These are phyloP conservation scores for Coremacera marginata DNA, from an alignment of 2,888 invertebrate genomes.

Conservation along the genomic window DNA sequence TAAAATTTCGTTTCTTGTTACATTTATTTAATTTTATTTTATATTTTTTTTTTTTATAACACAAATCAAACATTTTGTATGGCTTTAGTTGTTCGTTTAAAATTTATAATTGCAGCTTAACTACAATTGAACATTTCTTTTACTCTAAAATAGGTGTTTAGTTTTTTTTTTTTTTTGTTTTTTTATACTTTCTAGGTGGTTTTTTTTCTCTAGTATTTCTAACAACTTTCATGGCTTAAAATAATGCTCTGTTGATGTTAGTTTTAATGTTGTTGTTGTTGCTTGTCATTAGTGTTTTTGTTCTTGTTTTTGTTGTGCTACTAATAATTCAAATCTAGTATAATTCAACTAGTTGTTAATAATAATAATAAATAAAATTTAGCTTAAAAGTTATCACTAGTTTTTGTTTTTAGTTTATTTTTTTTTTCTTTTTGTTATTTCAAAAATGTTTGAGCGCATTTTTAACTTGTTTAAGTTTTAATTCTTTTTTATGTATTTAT, in stretches of 20 bases:
- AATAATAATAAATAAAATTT: neutral
- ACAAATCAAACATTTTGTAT: neutral
- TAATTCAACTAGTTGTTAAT: conserved; percentile 5
- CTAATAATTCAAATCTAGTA: neutral
- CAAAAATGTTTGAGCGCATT: neutral
- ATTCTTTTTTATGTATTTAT: neutral
- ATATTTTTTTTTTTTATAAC: neutral
- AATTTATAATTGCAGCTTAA: neutral
- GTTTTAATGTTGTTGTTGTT: conserved; percentile 3
- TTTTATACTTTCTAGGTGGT: neutral
- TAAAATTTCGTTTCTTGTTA: conserved; percentile 1
- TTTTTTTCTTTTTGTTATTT: neutral
- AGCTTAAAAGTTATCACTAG: conserved; percentile 26
- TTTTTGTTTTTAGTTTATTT: neutral
- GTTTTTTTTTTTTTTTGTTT: neutral
- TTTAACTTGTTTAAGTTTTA: neutral
- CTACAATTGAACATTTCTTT: neutral
- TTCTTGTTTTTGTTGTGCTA: neutral
- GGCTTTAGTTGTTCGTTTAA: neutral
- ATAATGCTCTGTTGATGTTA: neutral
- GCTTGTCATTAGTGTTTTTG: neutral
- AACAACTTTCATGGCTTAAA: neutral
- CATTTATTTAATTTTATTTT: no score
- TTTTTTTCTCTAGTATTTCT: neutral
- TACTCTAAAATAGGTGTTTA: neutral